These are phyloP conservation scores for Leucoraja erinaceus DNA, from an alignment of 2,113 vertebrate species.

Conservation along the genomic window DNA sequence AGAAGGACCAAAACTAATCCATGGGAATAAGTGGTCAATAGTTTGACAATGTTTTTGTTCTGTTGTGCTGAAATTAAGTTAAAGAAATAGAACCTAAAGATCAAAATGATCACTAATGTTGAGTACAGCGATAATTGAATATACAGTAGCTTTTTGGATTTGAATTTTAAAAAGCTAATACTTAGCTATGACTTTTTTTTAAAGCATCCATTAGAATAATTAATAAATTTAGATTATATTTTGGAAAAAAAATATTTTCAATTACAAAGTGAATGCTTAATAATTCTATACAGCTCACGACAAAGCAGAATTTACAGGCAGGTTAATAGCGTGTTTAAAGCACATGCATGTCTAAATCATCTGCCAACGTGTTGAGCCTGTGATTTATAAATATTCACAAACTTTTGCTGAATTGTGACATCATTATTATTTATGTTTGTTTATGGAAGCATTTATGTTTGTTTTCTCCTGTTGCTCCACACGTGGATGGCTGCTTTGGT, in stretches of 20 bases:
- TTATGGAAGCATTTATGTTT: too few relatives aligned
- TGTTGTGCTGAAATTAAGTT: not conserved
- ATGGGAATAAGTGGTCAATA: conserved; percentile 16
- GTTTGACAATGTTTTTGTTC: not conserved
- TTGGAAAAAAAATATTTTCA: not conserved
- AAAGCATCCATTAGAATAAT: not conserved
- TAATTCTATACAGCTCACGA: not conserved
- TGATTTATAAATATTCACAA: not conserved
- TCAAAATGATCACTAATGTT: not conserved
- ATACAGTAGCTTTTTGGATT: not conserved
- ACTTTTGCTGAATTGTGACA: not conserved
- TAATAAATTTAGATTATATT: not conserved
- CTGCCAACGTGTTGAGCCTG: not conserved
- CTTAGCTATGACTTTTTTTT: not conserved
- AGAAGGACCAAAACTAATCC: not conserved
- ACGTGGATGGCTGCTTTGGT: too few relatives aligned
- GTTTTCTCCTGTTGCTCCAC: too few relatives aligned
- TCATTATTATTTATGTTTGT: not conserved
- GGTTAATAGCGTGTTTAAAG: not conserved
- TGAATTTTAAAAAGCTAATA: not conserved
- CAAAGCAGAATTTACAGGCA: not conserved
- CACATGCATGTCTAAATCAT: not conserved
- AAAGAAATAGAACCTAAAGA: not conserved
- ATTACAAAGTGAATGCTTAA: not conserved
- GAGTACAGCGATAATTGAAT: not conserved